A percentile compares a stretch with the other conserved stretches of the same genome.
phyloP scores from a whole-genome alignment of 2,113 vertebrate genomes.

The Rhipidura dahli region DNA sequence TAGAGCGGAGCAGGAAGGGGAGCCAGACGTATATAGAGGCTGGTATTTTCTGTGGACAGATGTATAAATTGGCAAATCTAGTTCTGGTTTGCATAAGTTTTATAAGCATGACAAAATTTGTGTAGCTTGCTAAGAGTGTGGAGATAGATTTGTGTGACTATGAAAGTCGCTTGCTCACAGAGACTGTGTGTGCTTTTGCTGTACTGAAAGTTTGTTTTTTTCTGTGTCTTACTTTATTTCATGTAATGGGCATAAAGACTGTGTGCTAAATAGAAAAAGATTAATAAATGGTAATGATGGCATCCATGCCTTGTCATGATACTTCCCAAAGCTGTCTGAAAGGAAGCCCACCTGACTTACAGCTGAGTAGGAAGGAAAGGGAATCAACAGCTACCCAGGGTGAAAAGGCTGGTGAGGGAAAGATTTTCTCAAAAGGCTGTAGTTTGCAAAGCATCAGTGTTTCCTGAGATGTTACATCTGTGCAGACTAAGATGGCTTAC shows the following conservation, averaged over 20 bases:
- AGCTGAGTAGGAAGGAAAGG: neutral
- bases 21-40: neutral
- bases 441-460: neutral
- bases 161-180: neutral
- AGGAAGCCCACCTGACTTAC: neutral
- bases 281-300: neutral
- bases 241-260: neutral
- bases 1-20: neutral
- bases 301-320: neutral
- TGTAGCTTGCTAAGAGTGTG: neutral
- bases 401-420: neutral
- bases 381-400: rapidly evolving
- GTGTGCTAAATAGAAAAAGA: neutral
- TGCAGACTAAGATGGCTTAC: neutral
- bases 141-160: neutral
- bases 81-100: neutral
- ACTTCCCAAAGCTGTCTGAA: neutral
- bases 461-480: neutral
- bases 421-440: neutral
- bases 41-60: neutral
- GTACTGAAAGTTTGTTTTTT: neutral
- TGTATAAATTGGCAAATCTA: neutral
- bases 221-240: neutral
- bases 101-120: neutral
- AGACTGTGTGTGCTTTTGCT: neutral